Base-by-base conservation (phyloP, 2,888 invertebrate species). In the Acanthopleura granulata region DNA sequence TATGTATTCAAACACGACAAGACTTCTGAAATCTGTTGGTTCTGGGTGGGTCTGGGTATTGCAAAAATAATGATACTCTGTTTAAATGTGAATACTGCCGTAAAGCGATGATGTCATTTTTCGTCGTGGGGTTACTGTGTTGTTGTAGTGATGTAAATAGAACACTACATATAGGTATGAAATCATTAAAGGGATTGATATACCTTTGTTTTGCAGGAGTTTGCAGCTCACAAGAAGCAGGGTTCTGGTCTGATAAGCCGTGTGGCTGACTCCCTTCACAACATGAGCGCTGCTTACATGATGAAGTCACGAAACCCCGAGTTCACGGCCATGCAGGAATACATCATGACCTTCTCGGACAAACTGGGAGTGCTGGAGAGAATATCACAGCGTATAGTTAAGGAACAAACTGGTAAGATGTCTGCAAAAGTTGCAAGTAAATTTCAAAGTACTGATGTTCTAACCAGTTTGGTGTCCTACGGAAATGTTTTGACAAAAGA, bases 331-430 rank as follows among this genome's bases (percentile, higher is more conserved):
- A 92, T 93, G 81, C 92, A 92, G 80, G 92, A 93, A 71, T 94
- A 94, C 86, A 92, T 94, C 78, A 91, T 89, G 72, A 90, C 91
- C 25, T 89, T 94, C 75, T 91, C 92, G 14, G 94, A 94, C 80
- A 94, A 94, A 86, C 89, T 94, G 49, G 87, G 89, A 0, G 92
- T 92, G 15, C 91, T 94, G 77, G 94, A 94, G 83, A 92, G 93
- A 83, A 93, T 94, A 80, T 93, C 93, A 73, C 92, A 92, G 84
- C 91, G 94, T 76, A 93, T 94, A 78, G 91, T 93, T 75, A 94
- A 93, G 85, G 94, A 94, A 89, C 91, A 93, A 80, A 92, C 91
- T 90, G 92, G 92, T 92, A 74, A 69, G 75, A 62, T 40, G 40
- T 40, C 40, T 40, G 40, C 3, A 6, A 40, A 3, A 40, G 40